phyloP scores from a whole-genome alignment of 2,888 invertebrate genomes.

The Nycteola revayana region DNA sequence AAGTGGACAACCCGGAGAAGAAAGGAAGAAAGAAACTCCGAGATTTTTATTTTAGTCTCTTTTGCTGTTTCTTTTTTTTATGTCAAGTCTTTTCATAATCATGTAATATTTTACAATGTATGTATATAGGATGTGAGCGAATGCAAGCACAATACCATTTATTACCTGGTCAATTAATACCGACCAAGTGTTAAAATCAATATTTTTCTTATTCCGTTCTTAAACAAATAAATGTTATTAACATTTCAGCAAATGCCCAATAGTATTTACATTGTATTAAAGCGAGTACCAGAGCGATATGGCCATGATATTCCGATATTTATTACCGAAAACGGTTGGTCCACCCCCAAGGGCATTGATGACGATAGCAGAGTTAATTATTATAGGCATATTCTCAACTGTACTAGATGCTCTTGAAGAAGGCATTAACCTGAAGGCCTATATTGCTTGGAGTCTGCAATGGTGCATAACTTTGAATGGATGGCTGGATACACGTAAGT shows the following conservation, averaged over 20 bases:
- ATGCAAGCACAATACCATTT: too few species aligned
- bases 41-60: too few species aligned
- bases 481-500: conserved; percentile 66
- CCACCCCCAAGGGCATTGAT: conserved; percentile 40
- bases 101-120: too few species aligned
- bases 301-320: conserved; percentile 46
- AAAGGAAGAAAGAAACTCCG: too few species aligned
- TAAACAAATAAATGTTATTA: too few species aligned
- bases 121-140: too few species aligned
- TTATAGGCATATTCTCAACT: conserved; percentile 50
- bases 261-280: conserved; percentile 80
- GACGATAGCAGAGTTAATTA: conserved; percentile 65
- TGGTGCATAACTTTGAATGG: conserved; percentile 84
- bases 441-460: conserved; percentile 82
- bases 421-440: conserved; percentile 63
- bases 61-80: too few species aligned
- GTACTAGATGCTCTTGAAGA: conserved; percentile 61
- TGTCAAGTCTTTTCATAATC: too few species aligned
- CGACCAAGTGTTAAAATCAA: too few species aligned
- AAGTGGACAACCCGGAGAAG: too few species aligned
- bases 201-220: too few species aligned
- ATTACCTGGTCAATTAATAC: too few species aligned
- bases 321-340: conserved; percentile 81
- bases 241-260: conserved; percentile 74
- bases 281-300: conserved; percentile 67